phyloP scores from a whole-genome alignment of 2,888 invertebrate species.

The Rhamphomyia laevipes region DNA sequence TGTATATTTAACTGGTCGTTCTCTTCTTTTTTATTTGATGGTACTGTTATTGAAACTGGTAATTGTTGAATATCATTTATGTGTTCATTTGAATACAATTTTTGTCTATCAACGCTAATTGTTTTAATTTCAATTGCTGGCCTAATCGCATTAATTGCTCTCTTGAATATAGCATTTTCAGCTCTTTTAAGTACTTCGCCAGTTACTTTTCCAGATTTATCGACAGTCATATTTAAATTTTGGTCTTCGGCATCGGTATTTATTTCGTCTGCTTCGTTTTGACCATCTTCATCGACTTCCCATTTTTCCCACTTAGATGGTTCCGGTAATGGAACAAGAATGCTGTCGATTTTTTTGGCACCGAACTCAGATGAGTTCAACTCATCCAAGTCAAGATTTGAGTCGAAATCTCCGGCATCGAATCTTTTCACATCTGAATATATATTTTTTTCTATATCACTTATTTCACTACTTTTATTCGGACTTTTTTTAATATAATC shows the following conservation, averaged over 20 bases:
- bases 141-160: slow-evolving; percentile 69
- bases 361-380: not conserved
- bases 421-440: not conserved
- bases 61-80: slow-evolving; percentile 21
- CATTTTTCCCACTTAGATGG: slow-evolving; percentile 85
- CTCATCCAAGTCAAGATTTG: not conserved
- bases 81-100: slow-evolving; percentile 46
- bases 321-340: slow-evolving; percentile 50
- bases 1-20: slow-evolving; percentile 32
- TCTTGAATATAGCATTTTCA: slow-evolving; percentile 84
- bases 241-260: slow-evolving; percentile 38
- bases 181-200: slow-evolving; percentile 82
- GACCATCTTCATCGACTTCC: slow-evolving; percentile 62
- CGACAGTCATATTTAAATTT: slow-evolving; percentile 28
- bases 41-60: slow-evolving; percentile 7
- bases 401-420: not conserved
- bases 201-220: slow-evolving; percentile 57
- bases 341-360: not conserved
- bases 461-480: not conserved
- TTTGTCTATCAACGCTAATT: slow-evolving; percentile 52
- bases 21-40: not conserved
- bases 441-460: not conserved
- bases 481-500: not conserved
- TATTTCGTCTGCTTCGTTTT: slow-evolving; percentile 31
- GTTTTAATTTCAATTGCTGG: slow-evolving; percentile 62